Evolutionary conservation across 2,888 invertebrate genomes (phyloP).

Genomic region (Brachyptera risi): DNA sequence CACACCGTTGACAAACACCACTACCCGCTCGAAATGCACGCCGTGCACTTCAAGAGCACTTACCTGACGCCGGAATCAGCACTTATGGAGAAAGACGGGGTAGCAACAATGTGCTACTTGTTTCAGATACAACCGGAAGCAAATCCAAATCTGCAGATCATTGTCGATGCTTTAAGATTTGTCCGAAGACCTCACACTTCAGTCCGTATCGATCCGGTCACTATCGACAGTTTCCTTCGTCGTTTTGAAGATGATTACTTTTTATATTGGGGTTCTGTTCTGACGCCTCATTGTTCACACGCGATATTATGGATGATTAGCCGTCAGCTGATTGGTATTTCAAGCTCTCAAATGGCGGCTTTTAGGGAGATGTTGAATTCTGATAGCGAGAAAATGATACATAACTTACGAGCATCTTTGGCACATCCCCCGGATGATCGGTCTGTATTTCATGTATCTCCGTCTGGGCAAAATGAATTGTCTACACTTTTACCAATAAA

Average conservation of each 20-base stretch:
- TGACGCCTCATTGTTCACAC: conserved; percentile 46
- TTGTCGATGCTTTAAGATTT: conserved; percentile 49
- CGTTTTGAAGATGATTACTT: conserved; percentile 60
- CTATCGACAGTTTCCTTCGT: conserved; percentile 50
- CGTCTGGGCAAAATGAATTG: no score
- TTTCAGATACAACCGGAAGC: conserved; percentile 41
- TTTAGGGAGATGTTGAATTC: conserved; percentile 51
- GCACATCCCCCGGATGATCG: conserved; percentile 48
- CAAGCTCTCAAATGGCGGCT: conserved; percentile 55
- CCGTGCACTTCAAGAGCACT: conserved; percentile 54
- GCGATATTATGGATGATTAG: conserved; percentile 58
- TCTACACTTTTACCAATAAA: no score
- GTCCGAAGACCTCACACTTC: conserved; percentile 52
- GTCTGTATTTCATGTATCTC: conserved; percentile 49
- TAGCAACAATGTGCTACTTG: conserved; percentile 55
- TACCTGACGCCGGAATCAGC: conserved; percentile 60
- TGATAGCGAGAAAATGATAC: conserved; percentile 46
- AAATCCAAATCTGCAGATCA: conserved; percentile 40
- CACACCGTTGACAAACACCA: conserved; percentile 55
- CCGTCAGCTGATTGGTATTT: conserved; percentile 54
- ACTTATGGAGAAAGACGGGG: conserved; percentile 53
- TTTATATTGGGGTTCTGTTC: conserved; percentile 58
- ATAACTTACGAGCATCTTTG: conserved; percentile 54
- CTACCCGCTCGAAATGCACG: conserved; percentile 62
- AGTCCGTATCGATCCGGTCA: conserved; percentile 51